Percentiles rank a stretch among this genome's conserved stretches.
Evolutionary conservation across 2,113 vertebrate genomes (phyloP).

Genomic region (Mesembrinibis cayennensis): DNA sequence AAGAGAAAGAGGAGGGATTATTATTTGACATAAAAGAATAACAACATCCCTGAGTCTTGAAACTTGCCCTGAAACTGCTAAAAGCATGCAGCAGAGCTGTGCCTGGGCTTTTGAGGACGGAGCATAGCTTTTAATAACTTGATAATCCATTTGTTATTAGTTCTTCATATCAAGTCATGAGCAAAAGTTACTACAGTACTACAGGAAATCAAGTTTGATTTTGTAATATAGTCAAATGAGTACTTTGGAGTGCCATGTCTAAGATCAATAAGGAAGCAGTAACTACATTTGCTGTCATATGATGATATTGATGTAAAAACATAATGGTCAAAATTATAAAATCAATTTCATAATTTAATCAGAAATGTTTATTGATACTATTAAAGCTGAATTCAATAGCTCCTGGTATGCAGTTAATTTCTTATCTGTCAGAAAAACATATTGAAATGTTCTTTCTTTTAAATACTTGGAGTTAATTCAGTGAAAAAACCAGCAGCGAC

Average conservation of each 20-base stretch:
- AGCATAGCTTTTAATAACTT: slow-evolving; percentile 66
- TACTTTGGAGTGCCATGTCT: slow-evolving; percentile 79
- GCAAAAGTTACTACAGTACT: slow-evolving; percentile 78
- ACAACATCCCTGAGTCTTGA: slow-evolving; percentile 21
- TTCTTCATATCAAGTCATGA: slow-evolving; percentile 65
- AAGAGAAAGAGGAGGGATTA: slow-evolving; percentile 26
- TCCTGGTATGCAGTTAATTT: slow-evolving; percentile 82
- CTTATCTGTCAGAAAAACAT: slow-evolving; percentile 79
- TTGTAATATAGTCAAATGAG: slow-evolving; percentile 92
- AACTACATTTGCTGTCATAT: slow-evolving; percentile 92
- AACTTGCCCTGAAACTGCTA: slow-evolving; percentile 27
- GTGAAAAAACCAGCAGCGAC: slow-evolving; percentile 42
- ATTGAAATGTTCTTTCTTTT: slow-evolving; percentile 77
- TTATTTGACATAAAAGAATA: slow-evolving; percentile 33
- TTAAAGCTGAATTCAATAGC: slow-evolving; percentile 84
- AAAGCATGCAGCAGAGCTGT: neutral
- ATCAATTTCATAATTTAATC: slow-evolving; percentile 99
- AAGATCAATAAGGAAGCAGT: slow-evolving; percentile 93
- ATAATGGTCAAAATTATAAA: slow-evolving; percentile 90
- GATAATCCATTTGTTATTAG: slow-evolving; percentile 69
- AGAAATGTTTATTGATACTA: slow-evolving; percentile 87
- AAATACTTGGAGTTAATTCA: slow-evolving; percentile 70
- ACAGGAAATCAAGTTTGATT: slow-evolving; percentile 92
- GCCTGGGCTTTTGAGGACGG: slow-evolving; percentile 45
- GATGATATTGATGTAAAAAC: slow-evolving; percentile 87